Percentiles rank a stretch among this genome's conserved stretches.
Evolutionary conservation across 2,113 vertebrate genomes (phyloP).

Genomic region (Ochotona princeps): DNA sequence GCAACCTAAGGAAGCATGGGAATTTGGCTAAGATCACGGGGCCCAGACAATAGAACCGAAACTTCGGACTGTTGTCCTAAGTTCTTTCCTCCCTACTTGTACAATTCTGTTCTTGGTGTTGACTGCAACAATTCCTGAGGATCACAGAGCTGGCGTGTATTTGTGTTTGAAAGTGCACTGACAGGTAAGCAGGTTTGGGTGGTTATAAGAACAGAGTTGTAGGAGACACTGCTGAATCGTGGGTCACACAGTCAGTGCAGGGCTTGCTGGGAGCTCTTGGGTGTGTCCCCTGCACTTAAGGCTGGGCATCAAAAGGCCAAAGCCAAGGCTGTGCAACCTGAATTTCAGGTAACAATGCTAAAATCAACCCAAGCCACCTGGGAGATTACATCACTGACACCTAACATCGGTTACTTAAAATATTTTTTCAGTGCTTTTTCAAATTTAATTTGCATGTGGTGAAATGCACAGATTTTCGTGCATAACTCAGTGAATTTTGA

Average conservation of each 20-base stretch:
- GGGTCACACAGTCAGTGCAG: no score
- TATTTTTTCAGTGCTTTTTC: background rate
- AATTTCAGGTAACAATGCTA: background rate
- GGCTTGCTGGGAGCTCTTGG: background rate
- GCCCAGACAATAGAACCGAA: background rate
- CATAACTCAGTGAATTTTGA: background rate
- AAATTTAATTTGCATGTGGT: background rate
- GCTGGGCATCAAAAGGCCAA: background rate
- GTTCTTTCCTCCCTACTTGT: background rate
- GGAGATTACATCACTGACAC: background rate
- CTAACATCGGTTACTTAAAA: background rate
- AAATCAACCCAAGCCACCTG: background rate
- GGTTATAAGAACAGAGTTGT: background rate
- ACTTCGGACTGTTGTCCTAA: background rate
- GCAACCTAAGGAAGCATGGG: background rate
- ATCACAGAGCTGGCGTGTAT: background rate
- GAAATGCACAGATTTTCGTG: background rate
- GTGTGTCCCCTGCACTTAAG: fast-evolving
- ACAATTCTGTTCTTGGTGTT: background rate
- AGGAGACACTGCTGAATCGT: background rate
- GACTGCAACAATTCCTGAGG: background rate
- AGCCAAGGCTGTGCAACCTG: no score
- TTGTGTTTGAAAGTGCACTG: background rate
- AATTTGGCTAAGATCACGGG: background rate
- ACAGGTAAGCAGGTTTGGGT: background rate